Conservation (phyloP, 2,113 vertebrate genomes). For the Pimephales promelas region DNA sequence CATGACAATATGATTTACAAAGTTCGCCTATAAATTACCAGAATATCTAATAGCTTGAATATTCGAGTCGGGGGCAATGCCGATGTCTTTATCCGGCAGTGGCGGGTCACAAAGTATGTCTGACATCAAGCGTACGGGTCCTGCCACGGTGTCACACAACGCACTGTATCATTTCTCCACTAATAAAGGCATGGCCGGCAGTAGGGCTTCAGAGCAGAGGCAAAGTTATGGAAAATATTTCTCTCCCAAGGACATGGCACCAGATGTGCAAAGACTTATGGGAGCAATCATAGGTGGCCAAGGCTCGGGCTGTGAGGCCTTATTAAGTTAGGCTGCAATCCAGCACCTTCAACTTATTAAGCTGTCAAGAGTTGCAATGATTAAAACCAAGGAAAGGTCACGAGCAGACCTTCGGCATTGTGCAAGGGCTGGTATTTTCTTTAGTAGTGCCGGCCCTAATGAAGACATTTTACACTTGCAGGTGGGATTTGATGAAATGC, state of each 20-base stretch:
- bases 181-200: conserved; percentile 81
- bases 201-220: conserved; percentile 76
- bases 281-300: conserved; percentile 97
- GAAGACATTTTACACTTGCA: conserved; percentile 85
- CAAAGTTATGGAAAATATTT: conserved; percentile 98
- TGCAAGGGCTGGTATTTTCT: conserved; percentile 88
- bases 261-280: conserved; percentile 98
- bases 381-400: conserved; percentile 99
- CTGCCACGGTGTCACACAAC: conserved; percentile 76
- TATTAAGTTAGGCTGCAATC: conserved; percentile 98
- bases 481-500: conserved; percentile 80
- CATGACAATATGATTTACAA: conserved; percentile 73
- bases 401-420: conserved; percentile 88
- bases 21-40: conserved; percentile 71
- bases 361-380: conserved; percentile 96
- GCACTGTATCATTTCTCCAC: conserved; percentile 79
- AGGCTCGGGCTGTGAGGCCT: conserved; percentile 87
- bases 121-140: conserved; percentile 72
- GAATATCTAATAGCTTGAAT: conserved; percentile 72
- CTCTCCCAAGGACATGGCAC: conserved; percentile 90
- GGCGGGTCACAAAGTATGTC: conserved; percentile 50
- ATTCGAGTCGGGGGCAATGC: conserved; percentile 51
- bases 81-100: conserved; percentile 38
- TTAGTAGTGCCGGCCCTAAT: conserved; percentile 85
- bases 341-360: conserved; percentile 99